These are phyloP conservation scores for Luperina testacea DNA, from an alignment of 2,888 invertebrate species.

Conservation along the genomic window DNA sequence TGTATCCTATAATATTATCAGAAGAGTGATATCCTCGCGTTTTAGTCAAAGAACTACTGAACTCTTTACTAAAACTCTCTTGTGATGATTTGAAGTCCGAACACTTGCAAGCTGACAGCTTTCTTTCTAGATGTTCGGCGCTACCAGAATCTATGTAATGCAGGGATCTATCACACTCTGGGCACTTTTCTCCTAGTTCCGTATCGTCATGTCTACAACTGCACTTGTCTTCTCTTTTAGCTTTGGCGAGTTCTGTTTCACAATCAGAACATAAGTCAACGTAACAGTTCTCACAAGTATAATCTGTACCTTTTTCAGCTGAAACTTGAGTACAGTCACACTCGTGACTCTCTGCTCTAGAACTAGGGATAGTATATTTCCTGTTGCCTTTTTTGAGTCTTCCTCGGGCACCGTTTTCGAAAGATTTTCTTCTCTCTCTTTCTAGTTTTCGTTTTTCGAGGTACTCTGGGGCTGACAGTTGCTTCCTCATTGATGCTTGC, in stretches of 20 bases:
- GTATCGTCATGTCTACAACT: slow-evolving; percentile 75
- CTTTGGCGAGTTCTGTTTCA: slow-evolving; percentile 80
- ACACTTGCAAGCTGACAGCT: slow-evolving; percentile 81
- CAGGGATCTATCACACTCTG: slow-evolving; percentile 84
- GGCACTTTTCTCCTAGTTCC: slow-evolving; percentile 80
- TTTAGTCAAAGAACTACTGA: slow-evolving; percentile 78
- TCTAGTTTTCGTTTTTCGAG: slow-evolving; percentile 95
- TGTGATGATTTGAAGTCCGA: slow-evolving; percentile 87
- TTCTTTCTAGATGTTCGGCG: slow-evolving; percentile 82
- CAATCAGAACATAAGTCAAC: slow-evolving; percentile 86
- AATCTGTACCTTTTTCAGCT: slow-evolving; percentile 84
- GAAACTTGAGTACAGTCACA: slow-evolving; percentile 85
- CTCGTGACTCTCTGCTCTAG: slow-evolving; percentile 77
- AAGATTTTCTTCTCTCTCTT: slow-evolving; percentile 91
- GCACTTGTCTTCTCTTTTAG: slow-evolving; percentile 79
- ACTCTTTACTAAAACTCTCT: slow-evolving; percentile 86
- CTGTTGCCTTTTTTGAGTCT: slow-evolving; percentile 91
- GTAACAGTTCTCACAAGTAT: slow-evolving; percentile 86
- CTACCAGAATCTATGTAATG: slow-evolving; percentile 86
- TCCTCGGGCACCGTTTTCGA: slow-evolving; percentile 90
- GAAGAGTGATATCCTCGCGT: slow-evolving; percentile 87
- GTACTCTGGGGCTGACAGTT: slow-evolving; percentile 96
- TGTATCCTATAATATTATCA: slow-evolving; percentile 85
- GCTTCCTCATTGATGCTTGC: slow-evolving; percentile 92
- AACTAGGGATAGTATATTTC: slow-evolving; percentile 79